Evolutionary conservation across 1,140 invertebrate species (phyloP).

Genomic region (Potamilus streckersoni): DNA sequence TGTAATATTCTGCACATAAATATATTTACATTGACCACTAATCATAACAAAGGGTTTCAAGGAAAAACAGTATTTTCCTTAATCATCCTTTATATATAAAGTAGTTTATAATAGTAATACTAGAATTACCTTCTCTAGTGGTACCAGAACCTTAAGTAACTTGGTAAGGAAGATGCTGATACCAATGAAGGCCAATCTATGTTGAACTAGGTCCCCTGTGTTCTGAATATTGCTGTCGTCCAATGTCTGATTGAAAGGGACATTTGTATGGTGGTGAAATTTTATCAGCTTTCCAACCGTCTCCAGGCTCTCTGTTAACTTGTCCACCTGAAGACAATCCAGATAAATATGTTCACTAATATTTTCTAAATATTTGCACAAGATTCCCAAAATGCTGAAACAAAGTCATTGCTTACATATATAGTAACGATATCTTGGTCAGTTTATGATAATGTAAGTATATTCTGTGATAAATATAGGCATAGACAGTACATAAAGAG

Average conservation of each 20-base stretch:
- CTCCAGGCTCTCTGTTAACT: conserved; percentile 55
- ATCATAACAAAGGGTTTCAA: too few relatives aligned
- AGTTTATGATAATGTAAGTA: too few relatives aligned
- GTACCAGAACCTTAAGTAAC: conserved; percentile 52
- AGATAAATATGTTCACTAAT: not conserved
- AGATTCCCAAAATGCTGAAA: not conserved
- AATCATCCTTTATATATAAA: too few relatives aligned
- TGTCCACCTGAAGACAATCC: conserved; percentile 51
- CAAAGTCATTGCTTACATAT: not conserved
- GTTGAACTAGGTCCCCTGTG: conserved; percentile 40
- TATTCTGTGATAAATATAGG: too few relatives aligned
- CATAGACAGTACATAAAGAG: too few relatives aligned
- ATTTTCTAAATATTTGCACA: not conserved
- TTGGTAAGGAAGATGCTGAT: conserved; percentile 43
- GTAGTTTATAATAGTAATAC: not conserved
- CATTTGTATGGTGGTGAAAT: conserved; percentile 56
- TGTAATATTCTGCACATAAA: too few relatives aligned
- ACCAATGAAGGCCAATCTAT: conserved; percentile 56
- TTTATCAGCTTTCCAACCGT: conserved; percentile 47
- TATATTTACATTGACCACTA: too few relatives aligned
- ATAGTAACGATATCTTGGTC: too few relatives aligned
- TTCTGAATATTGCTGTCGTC: conserved; percentile 26
- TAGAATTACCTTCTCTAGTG: conserved; percentile 49
- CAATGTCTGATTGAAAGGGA: conserved; percentile 11
- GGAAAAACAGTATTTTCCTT: too few relatives aligned